Evolutionary conservation across 2,888 invertebrate species (phyloP).

Genomic region (Dilophus febrilis): DNA sequence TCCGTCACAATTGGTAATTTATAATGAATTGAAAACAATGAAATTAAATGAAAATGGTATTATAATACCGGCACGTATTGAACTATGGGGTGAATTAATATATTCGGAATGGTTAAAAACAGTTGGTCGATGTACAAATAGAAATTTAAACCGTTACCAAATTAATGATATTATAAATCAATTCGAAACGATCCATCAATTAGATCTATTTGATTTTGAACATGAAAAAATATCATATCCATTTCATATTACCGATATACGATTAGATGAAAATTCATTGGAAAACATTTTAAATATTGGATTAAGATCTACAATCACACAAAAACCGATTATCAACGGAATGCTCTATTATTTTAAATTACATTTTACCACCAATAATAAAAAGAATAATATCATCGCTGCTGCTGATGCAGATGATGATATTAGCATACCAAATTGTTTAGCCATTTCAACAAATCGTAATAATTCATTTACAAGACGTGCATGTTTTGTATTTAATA

Average conservation of each 20-base stretch:
- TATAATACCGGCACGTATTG: conserved; percentile 35
- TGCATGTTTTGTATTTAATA: not conserved
- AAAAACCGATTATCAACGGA: not conserved
- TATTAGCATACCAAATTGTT: too few species aligned
- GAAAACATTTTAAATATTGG: not conserved
- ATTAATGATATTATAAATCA: conserved; percentile 3
- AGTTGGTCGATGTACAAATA: conserved; percentile 38
- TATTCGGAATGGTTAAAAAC: conserved; percentile 39
- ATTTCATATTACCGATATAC: not conserved
- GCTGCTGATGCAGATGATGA: too few species aligned
- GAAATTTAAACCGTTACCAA: conserved; percentile 28
- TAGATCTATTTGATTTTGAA: not conserved
- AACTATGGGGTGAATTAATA: conserved; percentile 39
- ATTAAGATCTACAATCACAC: not conserved
- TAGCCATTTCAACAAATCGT: conserved; percentile 1
- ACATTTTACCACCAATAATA: not conserved
- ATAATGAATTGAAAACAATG: conserved; percentile 21
- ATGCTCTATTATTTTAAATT: conserved; percentile 2
- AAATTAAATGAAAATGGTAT: conserved; percentile 32
- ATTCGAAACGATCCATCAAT: conserved; percentile 1
- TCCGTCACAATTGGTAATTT: conserved; percentile 22
- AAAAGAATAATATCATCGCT: not conserved
- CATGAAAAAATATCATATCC: conserved; percentile 3
- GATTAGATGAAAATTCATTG: not conserved
- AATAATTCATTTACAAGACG: not conserved